These are phyloP conservation scores for Oscheius onirici DNA, from an alignment of 2,888 invertebrate genomes.

Conservation along the genomic window DNA sequence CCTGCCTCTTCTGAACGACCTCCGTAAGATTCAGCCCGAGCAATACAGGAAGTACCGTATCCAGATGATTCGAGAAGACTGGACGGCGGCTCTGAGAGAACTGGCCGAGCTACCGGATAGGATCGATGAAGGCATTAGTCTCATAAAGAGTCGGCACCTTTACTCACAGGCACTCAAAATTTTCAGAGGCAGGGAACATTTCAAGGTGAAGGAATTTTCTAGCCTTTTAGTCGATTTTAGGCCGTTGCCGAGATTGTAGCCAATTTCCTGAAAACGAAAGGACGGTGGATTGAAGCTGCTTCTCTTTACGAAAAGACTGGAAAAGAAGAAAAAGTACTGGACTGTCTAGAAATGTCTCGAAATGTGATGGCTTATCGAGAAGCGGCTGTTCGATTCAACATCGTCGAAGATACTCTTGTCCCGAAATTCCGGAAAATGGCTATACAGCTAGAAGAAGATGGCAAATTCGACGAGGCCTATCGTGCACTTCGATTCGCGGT, in stretches of 20 bases:
- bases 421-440: constrained; percentile 15
- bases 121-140: constrained; percentile 52
- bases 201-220: constrained; percentile 41
- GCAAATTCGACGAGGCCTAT: background rate
- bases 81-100: constrained; percentile 49
- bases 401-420: background rate
- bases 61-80: constrained; percentile 57
- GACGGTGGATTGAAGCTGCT: constrained; percentile 52
- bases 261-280: constrained; percentile 39
- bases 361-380: constrained; percentile 6
- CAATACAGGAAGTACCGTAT: constrained; percentile 57
- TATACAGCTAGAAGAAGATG: constrained; percentile 10
- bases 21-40: constrained; percentile 44
- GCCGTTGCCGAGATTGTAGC: constrained; percentile 53
- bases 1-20: constrained; percentile 57
- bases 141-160: constrained; percentile 43
- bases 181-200: constrained; percentile 37
- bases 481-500: background rate
- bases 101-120: constrained; percentile 38
- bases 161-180: constrained; percentile 36
- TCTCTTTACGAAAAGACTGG: constrained; percentile 49
- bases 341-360: constrained; percentile 21
- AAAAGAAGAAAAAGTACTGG: constrained; percentile 39
- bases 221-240: constrained; percentile 34
- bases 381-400: background rate